These are phyloP conservation scores for Meganola albula DNA, from an alignment of 2,888 invertebrate species.

Conservation along the genomic window DNA sequence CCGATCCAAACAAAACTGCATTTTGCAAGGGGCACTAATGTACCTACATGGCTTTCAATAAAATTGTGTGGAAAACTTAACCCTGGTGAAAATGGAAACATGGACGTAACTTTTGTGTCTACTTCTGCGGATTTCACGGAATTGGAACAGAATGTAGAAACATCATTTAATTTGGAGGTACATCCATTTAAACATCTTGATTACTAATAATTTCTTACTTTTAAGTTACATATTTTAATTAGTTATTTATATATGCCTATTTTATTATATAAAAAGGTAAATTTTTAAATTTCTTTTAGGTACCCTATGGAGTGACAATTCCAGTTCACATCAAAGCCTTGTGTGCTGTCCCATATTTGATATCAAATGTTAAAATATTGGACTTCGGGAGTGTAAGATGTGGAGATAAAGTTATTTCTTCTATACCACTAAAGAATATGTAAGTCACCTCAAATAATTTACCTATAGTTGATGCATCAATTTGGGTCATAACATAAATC, in stretches of 20 bases:
- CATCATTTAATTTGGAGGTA: conserved; percentile 69
- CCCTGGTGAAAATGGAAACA: conserved; percentile 65
- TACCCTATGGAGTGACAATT: conserved; percentile 77
- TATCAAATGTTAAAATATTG: conserved; percentile 54
- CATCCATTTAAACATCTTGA: too few species aligned
- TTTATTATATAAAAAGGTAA: neutral
- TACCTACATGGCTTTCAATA: conserved; percentile 52
- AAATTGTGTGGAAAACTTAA: conserved; percentile 60
- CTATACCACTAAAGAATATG: conserved; percentile 77
- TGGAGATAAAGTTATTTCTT: conserved; percentile 75
- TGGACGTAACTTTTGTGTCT: conserved; percentile 75
- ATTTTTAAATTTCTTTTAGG: conserved; percentile 40
- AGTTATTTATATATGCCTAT: too few species aligned
- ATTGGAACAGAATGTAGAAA: conserved; percentile 59
- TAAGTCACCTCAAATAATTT: too few species aligned
- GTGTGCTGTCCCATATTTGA: conserved; percentile 77
- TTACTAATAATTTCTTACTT: too few species aligned
- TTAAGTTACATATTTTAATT: too few species aligned
- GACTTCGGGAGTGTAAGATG: conserved; percentile 78
- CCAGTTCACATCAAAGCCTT: conserved; percentile 75
- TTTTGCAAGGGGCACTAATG: conserved; percentile 49
- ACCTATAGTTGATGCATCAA: too few species aligned
- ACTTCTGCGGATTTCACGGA: conserved; percentile 55
- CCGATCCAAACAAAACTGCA: conserved; percentile 64
- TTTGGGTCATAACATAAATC: too few species aligned